Evolutionary conservation across 2,888 invertebrate species (phyloP).

Genomic region (Andrena dorsata): DNA sequence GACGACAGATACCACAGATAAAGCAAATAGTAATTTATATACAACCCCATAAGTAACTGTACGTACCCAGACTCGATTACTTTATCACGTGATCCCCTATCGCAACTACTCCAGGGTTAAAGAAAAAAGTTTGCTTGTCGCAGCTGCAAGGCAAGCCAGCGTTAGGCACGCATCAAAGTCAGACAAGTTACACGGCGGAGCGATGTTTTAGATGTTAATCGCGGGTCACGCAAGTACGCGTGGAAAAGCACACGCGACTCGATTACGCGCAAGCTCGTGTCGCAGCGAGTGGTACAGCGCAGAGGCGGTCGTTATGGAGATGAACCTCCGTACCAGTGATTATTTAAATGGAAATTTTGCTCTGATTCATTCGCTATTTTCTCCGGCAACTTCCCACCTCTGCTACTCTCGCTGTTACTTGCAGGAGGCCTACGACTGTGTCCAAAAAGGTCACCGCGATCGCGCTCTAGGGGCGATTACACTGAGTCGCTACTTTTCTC

Average conservation of each 20-base stretch:
- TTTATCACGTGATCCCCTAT: constrained; percentile 30
- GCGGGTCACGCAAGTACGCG: constrained; percentile 46
- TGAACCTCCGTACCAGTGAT: constrained; percentile 25
- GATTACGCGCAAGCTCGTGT: constrained; percentile 48
- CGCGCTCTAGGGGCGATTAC: constrained; percentile 15
- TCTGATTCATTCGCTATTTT: constrained; percentile 3
- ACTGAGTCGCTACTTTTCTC: constrained; percentile 44
- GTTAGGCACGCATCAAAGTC: constrained; percentile 25
- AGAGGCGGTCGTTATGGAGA: constrained; percentile 8
- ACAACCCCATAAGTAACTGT: constrained; percentile 19
- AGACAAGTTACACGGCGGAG: constrained; percentile 22
- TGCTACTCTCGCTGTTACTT: no score
- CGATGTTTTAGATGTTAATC: constrained; percentile 44
- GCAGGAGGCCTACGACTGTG: neutral
- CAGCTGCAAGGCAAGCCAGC: neutral
- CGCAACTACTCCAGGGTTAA: neutral
- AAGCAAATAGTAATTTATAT: neutral
- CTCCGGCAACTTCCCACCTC: neutral
- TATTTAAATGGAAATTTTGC: constrained; percentile 16
- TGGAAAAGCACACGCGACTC: constrained; percentile 46
- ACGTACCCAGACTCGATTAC: neutral
- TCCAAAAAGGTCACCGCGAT: constrained; percentile 33
- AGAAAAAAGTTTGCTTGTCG: neutral
- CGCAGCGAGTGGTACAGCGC: constrained; percentile 16
- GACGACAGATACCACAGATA: no score